Base-by-base conservation (phyloP, 1,140 invertebrate species). In the Platorchestia sp. region DNA sequence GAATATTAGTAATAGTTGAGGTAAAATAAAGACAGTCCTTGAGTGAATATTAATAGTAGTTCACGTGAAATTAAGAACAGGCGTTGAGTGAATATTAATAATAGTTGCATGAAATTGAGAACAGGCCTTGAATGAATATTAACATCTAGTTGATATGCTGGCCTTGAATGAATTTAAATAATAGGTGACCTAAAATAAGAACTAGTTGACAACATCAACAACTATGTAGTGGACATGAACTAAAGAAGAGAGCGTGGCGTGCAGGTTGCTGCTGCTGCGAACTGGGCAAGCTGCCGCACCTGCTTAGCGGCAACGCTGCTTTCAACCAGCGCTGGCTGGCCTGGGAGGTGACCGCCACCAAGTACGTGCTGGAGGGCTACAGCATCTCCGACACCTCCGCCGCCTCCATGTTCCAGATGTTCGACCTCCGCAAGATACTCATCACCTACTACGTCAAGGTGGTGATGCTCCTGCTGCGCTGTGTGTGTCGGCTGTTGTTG, bases 381-480 rank as follows among this genome's bases (percentile, higher is more conserved):
- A 99, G 99, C 96, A 99, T 99, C 96, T 99, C 99, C 0, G 99
- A 99, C 97, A 99, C 99, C 97, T 99, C 98, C 96, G 99, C 99
- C 51, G 98, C 98, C 10, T 99, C 99, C 91, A 99, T 99, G 98
- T 97, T 99, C 86, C 99, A 99, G 97, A 99, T 99, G 36, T 99
- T 99, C 97, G 99, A 99, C 97, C 99, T 99, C 96, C 97, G 99
- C 90, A 99, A 99, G 97, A 98, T 99, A 96, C 98, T 99, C 75
- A 99, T 99, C 96, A 99, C 99, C 0, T 99, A 99, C 97, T 99
- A 99, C 97, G 99, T 99, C 7, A 99, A 99, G 98, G 98, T 99
- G 96, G 96, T 45, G 45, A n/a, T 53, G 7, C 86, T 51, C 47
- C 19, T n/a, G 6, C 47, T 51, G 47, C 7, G 47, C 47, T 51